Conservation (phyloP, 1,140 invertebrate species). For the Lordiphosa clarofinis region DNA sequence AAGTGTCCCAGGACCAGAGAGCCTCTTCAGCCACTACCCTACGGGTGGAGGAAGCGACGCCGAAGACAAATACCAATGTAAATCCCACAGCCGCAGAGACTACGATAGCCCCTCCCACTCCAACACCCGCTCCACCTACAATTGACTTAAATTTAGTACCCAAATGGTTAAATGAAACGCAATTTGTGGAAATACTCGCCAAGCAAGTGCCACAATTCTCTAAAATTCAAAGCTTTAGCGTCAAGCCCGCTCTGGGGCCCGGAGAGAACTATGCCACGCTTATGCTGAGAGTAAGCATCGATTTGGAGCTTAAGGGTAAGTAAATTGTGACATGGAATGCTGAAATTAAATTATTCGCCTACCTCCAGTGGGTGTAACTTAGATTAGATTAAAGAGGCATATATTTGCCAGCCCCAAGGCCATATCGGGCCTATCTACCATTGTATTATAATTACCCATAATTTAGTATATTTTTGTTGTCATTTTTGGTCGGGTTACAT, state of each 20-base stretch:
- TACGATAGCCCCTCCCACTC: background rate
- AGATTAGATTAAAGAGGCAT: background rate
- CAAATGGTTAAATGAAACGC: slow-evolving; percentile 79
- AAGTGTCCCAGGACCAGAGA: slow-evolving; percentile 9
- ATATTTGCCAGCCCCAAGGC: background rate
- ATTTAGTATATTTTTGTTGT: too few relatives aligned
- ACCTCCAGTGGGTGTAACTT: too few relatives aligned
- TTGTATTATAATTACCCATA: slow-evolving; percentile 7
- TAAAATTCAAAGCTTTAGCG: slow-evolving; percentile 50
- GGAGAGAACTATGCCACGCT: slow-evolving; percentile 70
- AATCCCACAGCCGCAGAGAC: background rate
- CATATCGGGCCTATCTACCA: background rate
- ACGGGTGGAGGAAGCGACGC: background rate
- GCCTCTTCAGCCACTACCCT: background rate
- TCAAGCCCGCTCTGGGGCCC: slow-evolving; percentile 36
- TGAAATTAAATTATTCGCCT: background rate
- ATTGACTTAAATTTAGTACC: slow-evolving; percentile 38
- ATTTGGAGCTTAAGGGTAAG: slow-evolving; percentile 56
- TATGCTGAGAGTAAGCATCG: slow-evolving; percentile 60
- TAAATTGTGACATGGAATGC: background rate
- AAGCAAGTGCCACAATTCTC: slow-evolving; percentile 62
- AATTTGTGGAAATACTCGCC: slow-evolving; percentile 77
- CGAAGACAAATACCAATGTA: background rate
- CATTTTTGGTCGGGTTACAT: too few relatives aligned
- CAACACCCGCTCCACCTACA: slow-evolving; percentile 1